These are phyloP conservation scores for Lagorchestes hirsutus DNA, from an alignment of 2,797 vertebrate species.

Conservation along the genomic window DNA sequence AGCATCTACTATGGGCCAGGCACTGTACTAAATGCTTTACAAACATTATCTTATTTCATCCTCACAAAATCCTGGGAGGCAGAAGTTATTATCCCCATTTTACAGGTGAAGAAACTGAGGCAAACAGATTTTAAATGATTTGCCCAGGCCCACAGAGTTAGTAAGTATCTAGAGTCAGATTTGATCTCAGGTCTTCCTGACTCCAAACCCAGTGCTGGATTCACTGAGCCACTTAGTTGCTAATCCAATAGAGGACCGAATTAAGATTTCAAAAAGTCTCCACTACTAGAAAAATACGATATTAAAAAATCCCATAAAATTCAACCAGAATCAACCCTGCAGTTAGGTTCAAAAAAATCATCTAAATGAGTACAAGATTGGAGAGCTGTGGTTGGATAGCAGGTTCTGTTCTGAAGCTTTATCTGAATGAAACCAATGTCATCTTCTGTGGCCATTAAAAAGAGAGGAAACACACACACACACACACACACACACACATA, in stretches of 20 bases:
- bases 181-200: background rate
- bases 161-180: background rate
- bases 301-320: background rate
- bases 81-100: background rate
- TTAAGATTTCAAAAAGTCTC: background rate
- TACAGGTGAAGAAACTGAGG: background rate
- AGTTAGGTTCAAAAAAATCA: background rate
- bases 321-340: background rate
- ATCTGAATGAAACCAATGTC: background rate
- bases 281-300: background rate
- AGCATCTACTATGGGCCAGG: background rate
- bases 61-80: background rate
- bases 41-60: background rate
- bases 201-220: background rate
- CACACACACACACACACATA: no score
- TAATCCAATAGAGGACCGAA: background rate
- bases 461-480: background rate
- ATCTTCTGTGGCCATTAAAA: background rate
- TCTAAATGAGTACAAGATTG: background rate
- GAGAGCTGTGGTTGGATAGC: background rate
- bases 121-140: background rate
- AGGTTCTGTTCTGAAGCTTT: background rate
- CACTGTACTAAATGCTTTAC: background rate
- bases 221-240: background rate
- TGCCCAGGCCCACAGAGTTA: background rate